A percentile compares a stretch with the other conserved stretches of the same genome.
Conservation (phyloP, 1,140 invertebrate species). For the Daktulosphaira vitifoliae region DNA sequence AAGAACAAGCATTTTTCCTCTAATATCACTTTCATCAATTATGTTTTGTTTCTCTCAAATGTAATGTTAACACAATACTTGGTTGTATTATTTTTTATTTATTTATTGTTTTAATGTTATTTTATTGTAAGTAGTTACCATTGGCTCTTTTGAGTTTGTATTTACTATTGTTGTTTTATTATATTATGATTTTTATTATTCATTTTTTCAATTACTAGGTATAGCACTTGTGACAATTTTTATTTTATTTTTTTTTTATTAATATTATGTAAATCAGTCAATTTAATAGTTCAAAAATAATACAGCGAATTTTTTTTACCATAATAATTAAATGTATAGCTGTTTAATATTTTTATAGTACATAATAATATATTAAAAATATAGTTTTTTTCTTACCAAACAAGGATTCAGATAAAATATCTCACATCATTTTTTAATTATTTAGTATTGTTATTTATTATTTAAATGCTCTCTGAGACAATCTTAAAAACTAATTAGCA, state of each 20-base stretch:
- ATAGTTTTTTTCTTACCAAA: too few species aligned
- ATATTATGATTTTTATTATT: constrained; percentile 17
- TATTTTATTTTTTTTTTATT: background rate
- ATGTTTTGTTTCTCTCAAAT: constrained; percentile 4
- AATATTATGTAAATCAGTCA: background rate
- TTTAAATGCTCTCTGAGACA: constrained; percentile 29
- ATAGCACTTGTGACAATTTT: constrained; percentile 3
- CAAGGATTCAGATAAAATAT: too few species aligned
- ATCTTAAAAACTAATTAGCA: constrained; percentile 17
- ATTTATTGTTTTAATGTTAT: constrained; percentile 29
- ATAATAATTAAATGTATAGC: constrained; percentile 2
- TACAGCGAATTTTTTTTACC: background rate
- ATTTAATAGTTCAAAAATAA: background rate
- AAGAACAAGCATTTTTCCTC: constrained; percentile 24
- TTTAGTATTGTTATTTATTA: constrained; percentile 5
- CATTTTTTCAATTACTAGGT: background rate
- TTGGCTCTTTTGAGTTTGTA: constrained; percentile 27
- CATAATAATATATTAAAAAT: too few species aligned
- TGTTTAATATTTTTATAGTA: background rate
- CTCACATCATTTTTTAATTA: too few species aligned
- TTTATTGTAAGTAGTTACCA: constrained; percentile 30
- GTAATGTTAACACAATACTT: background rate
- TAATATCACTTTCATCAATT: background rate
- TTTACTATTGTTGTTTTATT: constrained; percentile 32
- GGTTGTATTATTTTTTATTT: constrained; percentile 25